phyloP scores from a whole-genome alignment of 2,888 invertebrate genomes.

The Drosophila nr. fundita region DNA sequence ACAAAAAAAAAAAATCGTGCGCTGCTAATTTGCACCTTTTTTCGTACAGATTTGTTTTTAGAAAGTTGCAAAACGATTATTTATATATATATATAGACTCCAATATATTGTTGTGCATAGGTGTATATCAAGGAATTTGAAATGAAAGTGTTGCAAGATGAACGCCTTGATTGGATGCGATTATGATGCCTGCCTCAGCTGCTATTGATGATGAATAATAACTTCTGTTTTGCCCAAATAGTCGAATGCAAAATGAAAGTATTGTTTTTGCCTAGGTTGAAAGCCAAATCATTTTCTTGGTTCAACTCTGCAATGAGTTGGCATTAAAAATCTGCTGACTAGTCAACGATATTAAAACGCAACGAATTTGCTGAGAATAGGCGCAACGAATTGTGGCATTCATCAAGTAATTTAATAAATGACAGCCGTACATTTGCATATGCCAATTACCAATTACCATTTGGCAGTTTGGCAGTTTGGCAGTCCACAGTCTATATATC shows the following conservation, averaged over 20 bases:
- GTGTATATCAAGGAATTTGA: constrained; percentile 50
- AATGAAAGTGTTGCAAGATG: constrained; percentile 68
- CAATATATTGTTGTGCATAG: constrained; percentile 24
- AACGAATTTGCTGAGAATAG: constrained; percentile 33
- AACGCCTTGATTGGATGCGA: constrained; percentile 30
- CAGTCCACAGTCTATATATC: constrained; percentile 27
- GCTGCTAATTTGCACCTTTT: constrained; percentile 75
- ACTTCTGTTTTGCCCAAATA: constrained; percentile 30
- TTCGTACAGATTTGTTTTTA: constrained; percentile 52
- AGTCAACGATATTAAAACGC: constrained; percentile 10
- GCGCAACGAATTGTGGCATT: constrained; percentile 47
- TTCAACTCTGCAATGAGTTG: constrained; percentile 35
- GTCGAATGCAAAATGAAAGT: constrained; percentile 31
- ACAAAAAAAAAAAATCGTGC: constrained; percentile 63
- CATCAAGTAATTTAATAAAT: constrained; percentile 70
- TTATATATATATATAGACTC: constrained; percentile 5
- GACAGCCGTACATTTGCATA: constrained; percentile 55
- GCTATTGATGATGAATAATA: constrained; percentile 28
- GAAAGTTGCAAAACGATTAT: constrained; percentile 63
- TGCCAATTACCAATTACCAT: constrained; percentile 40
- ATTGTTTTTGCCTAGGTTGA: neutral
- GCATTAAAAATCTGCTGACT: constrained; percentile 20
- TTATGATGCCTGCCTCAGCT: constrained; percentile 11
- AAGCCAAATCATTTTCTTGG: neutral
- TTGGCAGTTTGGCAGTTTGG: constrained; percentile 23